A percentile compares a stretch with the other conserved stretches of the same genome.
Evolutionary conservation across 2,888 invertebrate genomes (phyloP).

Genomic region (Ophion slaviceki): DNA sequence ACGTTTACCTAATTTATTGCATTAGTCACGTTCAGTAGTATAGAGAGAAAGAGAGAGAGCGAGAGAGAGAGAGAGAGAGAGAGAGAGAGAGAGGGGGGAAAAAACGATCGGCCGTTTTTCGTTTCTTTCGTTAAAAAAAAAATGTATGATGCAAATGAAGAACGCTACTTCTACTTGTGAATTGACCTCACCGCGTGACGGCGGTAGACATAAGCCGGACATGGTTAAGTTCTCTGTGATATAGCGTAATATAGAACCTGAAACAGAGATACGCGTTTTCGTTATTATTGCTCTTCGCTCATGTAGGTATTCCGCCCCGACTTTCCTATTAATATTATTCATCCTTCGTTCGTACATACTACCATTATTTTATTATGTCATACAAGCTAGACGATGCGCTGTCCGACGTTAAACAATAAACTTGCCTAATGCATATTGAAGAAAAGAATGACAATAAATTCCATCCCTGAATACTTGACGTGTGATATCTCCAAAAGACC

Average conservation of each 20-base stretch:
- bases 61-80: conserved; percentile 14
- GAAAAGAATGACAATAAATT: background rate
- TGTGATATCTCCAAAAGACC: too few relatives aligned
- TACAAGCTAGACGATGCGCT: conserved; percentile 71
- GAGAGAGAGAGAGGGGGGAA: background rate
- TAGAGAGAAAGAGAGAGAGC: background rate
- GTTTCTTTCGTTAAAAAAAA: conserved; percentile 30
- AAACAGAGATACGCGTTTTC: conserved; percentile 79
- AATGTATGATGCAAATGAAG: conserved; percentile 21
- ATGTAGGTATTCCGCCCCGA: conserved; percentile 33
- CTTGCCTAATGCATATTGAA: conserved; percentile 76
- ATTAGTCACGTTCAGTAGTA: conserved; percentile 74
- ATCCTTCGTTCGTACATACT: conserved; percentile 52
- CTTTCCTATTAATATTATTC: conserved; percentile 52
- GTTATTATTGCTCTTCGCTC: conserved; percentile 75
- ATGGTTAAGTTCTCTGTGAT: conserved; percentile 81
- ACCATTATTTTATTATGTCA: conserved; percentile 51
- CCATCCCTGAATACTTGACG: background rate
- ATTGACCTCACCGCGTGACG: conserved; percentile 40
- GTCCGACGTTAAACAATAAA: conserved; percentile 77
- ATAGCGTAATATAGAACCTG: conserved; percentile 78
- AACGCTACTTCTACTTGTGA: conserved; percentile 45
- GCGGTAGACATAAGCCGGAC: conserved; percentile 63
- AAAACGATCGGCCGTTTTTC: conserved; percentile 71
- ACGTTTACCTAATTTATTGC: conserved; percentile 64